These are phyloP conservation scores for Taenioides sp. DNA, from an alignment of 2,797 vertebrate genomes.

Conservation along the genomic window DNA sequence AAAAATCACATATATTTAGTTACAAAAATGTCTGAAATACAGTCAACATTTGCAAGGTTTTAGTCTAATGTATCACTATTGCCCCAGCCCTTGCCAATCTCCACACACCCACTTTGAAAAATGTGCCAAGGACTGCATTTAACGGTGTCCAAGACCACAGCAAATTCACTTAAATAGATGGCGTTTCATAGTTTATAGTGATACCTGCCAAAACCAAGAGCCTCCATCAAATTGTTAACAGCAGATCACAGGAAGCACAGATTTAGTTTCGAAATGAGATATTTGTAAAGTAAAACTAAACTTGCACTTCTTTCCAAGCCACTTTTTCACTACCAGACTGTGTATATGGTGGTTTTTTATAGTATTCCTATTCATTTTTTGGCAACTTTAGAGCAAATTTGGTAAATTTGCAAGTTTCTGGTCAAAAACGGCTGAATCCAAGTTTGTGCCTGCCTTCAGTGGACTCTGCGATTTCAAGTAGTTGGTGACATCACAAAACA, in stretches of 20 bases:
- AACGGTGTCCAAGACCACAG: slow-evolving; percentile 10
- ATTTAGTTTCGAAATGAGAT: background rate
- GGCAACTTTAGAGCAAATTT: too few relatives aligned
- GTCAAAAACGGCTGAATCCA: too few relatives aligned
- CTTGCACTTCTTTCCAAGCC: too few relatives aligned
- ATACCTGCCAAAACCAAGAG: slow-evolving; percentile 12
- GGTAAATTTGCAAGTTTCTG: too few relatives aligned
- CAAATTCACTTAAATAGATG: slow-evolving; percentile 26
- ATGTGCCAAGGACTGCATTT: slow-evolving; percentile 15
- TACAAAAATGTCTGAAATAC: background rate
- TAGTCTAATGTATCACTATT: background rate
- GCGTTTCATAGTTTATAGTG: slow-evolving; percentile 18
- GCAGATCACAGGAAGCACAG: slow-evolving; percentile 30
- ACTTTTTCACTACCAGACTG: too few relatives aligned
- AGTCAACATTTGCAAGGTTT: background rate
- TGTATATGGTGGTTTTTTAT: too few relatives aligned
- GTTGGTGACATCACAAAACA: too few relatives aligned
- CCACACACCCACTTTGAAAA: slow-evolving; percentile 2
- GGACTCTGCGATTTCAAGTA: too few relatives aligned
- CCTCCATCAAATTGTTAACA: slow-evolving; percentile 18
- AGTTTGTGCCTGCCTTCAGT: too few relatives aligned
- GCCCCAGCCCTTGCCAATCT: background rate
- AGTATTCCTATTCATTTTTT: too few relatives aligned
- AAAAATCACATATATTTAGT: background rate
- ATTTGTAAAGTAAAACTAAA: background rate